Percentiles rank a stretch among this genome's conserved stretches.
Evolutionary conservation across 2,797 vertebrate species (phyloP).

Genomic region (Vultur gryphus): DNA sequence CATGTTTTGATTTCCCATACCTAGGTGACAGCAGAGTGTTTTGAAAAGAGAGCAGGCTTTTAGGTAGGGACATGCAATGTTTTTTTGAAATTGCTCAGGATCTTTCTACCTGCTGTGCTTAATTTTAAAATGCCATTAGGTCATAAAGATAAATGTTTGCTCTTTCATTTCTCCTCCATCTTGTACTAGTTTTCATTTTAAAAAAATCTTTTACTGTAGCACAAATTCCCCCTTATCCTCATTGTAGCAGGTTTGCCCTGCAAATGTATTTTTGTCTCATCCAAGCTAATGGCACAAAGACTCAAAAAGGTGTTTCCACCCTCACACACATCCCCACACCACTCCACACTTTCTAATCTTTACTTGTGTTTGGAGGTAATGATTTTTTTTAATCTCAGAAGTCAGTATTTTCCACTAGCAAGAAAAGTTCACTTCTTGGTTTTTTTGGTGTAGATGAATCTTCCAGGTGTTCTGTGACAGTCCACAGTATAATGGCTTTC

Average conservation of each 20-base stretch:
- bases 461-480: neutral
- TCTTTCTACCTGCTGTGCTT: conserved; percentile 31
- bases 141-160: conserved; percentile 11
- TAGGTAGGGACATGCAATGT: neutral
- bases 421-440: neutral
- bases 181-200: neutral
- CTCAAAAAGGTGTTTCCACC: neutral
- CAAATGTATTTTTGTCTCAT: neutral
- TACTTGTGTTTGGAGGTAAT: neutral
- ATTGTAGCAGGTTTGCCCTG: neutral
- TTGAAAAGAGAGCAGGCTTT: neutral
- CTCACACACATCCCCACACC: neutral
- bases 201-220: neutral
- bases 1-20: neutral
- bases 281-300: neutral
- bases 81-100: conserved; percentile 9
- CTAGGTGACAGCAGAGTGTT: neutral
- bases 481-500: neutral
- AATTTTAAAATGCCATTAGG: conserved; percentile 32
- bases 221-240: neutral
- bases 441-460: neutral
- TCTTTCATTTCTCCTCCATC: neutral
- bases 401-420: neutral
- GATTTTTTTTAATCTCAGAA: neutral
- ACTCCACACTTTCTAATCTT: neutral